Conservation (phyloP, 2,888 invertebrate genomes). For the Adela reaumurella region DNA sequence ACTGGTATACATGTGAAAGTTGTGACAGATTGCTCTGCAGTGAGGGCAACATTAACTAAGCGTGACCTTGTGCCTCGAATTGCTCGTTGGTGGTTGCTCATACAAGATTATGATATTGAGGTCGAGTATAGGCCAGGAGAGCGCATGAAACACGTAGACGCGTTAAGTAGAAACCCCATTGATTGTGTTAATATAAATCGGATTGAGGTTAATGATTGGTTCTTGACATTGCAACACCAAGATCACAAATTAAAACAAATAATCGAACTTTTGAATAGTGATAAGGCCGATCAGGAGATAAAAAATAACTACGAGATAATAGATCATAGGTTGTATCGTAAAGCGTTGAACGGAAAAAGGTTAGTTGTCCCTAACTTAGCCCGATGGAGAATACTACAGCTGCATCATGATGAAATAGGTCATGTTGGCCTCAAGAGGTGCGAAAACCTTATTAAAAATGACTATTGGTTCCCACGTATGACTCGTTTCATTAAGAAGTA, state of each 20-base stretch:
- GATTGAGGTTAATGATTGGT: too few species aligned
- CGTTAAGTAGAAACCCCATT: too few species aligned
- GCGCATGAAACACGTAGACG: constrained; percentile 18
- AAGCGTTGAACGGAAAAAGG: constrained; percentile 14
- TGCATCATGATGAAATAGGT: constrained; percentile 21
- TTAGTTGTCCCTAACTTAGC: constrained; percentile 18
- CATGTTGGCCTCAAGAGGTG: constrained; percentile 17
- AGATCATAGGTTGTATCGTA: constrained; percentile 13
- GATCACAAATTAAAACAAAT: too few species aligned
- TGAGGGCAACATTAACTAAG: constrained; percentile 11
- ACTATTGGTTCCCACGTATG: constrained; percentile 20
- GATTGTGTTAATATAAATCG: too few species aligned
- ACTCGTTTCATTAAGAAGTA: constrained; percentile 16
- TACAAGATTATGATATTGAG: constrained; percentile 17
- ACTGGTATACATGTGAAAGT: constrained; percentile 11
- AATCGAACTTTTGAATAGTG: not conserved
- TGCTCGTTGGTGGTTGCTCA: constrained; percentile 11
- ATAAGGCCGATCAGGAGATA: not conserved
- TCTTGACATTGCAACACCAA: too few species aligned
- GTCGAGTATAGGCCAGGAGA: constrained; percentile 19
- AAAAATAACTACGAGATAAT: constrained; percentile 6
- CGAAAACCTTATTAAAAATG: constrained; percentile 15
- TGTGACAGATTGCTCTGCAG: too few species aligned
- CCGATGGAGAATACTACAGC: constrained; percentile 18
- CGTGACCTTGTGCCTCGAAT: constrained; percentile 17